Evolutionary conservation across 2,888 invertebrate genomes (phyloP).

Genomic region (Ectemnius cavifrons): DNA sequence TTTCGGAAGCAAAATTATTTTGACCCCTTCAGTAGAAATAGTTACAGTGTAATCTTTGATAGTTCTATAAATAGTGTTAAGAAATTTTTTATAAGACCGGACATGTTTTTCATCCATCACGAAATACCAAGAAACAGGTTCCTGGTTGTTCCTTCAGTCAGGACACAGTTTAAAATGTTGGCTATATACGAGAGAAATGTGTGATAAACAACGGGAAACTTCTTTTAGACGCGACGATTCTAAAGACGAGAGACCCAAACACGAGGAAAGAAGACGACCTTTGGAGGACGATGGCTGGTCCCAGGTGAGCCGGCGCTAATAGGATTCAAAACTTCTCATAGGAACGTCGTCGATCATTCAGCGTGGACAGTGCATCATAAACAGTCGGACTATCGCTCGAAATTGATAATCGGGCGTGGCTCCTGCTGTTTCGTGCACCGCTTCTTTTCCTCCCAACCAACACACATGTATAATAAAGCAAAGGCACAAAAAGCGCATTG

Average conservation of each 20-base stretch:
- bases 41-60: too few relatives aligned
- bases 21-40: background rate
- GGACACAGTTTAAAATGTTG: too few relatives aligned
- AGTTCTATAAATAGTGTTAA: too few relatives aligned
- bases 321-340: slow-evolving; percentile 40
- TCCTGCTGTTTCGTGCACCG: slow-evolving; percentile 46
- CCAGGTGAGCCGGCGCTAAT: slow-evolving; percentile 73
- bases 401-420: slow-evolving; percentile 33
- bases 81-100: too few relatives aligned
- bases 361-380: slow-evolving; percentile 48
- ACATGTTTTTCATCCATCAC: too few relatives aligned
- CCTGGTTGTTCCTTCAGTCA: too few relatives aligned
- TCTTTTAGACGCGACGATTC: slow-evolving; percentile 66
- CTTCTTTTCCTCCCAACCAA: slow-evolving; percentile 33
- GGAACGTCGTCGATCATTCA: slow-evolving; percentile 43
- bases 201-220: too few relatives aligned
- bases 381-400: slow-evolving; percentile 49
- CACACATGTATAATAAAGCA: slow-evolving; percentile 18
- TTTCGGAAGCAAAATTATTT: background rate
- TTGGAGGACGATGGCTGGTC: slow-evolving; percentile 79
- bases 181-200: too few relatives aligned
- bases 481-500: slow-evolving; percentile 31
- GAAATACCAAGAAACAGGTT: too few relatives aligned
- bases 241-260: slow-evolving; percentile 71
- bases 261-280: slow-evolving; percentile 72